A percentile compares a stretch with the other conserved stretches of the same genome.
These are phyloP conservation scores for Platygyra sinensis DNA, from an alignment of 64 coral and sea anemone species.

Conservation along the genomic window DNA sequence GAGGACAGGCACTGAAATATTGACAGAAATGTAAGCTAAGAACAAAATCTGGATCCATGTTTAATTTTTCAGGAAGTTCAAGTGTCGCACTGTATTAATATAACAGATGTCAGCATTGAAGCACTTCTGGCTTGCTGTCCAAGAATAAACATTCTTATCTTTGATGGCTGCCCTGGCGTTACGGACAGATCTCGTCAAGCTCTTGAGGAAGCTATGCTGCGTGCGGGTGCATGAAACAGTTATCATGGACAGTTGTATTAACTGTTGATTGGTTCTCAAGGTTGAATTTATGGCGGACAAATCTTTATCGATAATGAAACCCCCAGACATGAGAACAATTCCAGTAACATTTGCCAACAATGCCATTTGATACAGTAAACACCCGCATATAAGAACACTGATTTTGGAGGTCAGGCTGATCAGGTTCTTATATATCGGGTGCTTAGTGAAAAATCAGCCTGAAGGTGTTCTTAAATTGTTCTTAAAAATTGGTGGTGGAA, in stretches of 20 bases:
- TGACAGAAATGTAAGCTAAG: not conserved
- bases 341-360: no score
- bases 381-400: no score
- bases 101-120: conserved; percentile 59
- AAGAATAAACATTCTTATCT: conserved; percentile 63
- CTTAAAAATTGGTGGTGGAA: no score
- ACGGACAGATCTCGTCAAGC: conserved; percentile 70
- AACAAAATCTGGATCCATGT: not conserved
- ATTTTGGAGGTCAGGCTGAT: no score
- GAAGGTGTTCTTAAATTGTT: no score
- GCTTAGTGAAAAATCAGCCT: no score
- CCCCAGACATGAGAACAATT: no score
- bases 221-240: conserved; percentile 43
- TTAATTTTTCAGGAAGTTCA: conserved; percentile 57
- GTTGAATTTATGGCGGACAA: not conserved
- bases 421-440: no score
- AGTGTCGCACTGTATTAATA: conserved; percentile 56
- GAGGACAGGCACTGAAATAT: not conserved
- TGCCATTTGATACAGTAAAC: no score
- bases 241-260: conserved; percentile 79
- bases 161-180: conserved; percentile 63
- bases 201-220: conserved; percentile 39
- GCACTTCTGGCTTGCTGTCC: conserved; percentile 50
- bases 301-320: not conserved
- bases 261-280: not conserved